These are phyloP conservation scores for Caranx ignobilis DNA, from an alignment of 2,113 vertebrate species.

Conservation along the genomic window DNA sequence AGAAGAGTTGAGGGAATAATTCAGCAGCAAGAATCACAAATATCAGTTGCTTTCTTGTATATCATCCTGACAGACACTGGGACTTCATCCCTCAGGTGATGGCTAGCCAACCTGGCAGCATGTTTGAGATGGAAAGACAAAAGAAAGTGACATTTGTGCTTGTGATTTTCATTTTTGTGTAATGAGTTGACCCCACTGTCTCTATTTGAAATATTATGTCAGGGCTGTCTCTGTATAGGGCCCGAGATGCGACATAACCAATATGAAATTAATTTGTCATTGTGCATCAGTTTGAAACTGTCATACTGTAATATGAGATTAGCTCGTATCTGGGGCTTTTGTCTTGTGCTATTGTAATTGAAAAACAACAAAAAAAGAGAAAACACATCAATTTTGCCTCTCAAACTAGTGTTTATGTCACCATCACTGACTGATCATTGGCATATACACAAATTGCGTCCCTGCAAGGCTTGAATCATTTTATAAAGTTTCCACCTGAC, in stretches of 20 bases:
- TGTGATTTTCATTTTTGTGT: conserved; percentile 53
- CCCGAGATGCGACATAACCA: conserved; percentile 12
- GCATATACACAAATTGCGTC: conserved; percentile 13
- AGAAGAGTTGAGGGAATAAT: not conserved
- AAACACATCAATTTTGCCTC: too few relatives aligned
- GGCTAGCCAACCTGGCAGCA: conserved; percentile 35
- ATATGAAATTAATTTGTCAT: not conserved
- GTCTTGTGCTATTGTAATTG: not conserved
- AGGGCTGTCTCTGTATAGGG: conserved; percentile 24
- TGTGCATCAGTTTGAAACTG: not conserved
- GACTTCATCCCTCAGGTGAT: conserved; percentile 32
- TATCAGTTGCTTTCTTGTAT: not conserved
- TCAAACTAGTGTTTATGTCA: not conserved
- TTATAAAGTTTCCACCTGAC: conserved; percentile 16
- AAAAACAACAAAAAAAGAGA: not conserved
- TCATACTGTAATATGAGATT: not conserved
- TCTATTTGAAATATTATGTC: conserved; percentile 38
- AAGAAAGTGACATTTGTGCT: conserved; percentile 57
- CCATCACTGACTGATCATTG: not conserved
- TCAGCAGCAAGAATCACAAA: conserved; percentile 38
- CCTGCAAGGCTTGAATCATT: not conserved
- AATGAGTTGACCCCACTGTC: conserved; percentile 41
- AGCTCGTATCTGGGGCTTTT: not conserved
- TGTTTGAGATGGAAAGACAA: conserved; percentile 45
- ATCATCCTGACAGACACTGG: conserved; percentile 12